Base-by-base conservation (phyloP, 2,113 vertebrate species). In the Paratilapia polleni region DNA sequence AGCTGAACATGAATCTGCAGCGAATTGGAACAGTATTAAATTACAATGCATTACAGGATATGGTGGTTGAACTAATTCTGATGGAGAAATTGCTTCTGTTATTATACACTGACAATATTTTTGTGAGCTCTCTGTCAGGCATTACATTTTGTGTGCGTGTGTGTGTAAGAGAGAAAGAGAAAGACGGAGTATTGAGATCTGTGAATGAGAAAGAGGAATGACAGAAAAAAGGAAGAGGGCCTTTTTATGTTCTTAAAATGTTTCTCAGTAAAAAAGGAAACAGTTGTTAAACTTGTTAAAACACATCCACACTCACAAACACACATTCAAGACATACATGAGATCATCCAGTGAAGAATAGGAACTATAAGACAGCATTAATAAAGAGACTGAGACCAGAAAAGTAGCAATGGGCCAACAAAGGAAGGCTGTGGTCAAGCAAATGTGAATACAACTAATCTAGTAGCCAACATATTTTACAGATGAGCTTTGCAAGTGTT, bases 61-160 rank as follows among this genome's bases (percentile, higher is more conserved):
- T 81, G 87, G 66, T 90, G 88, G 85, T 79, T 92, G 89, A 90
- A 82, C 87, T 90, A 89, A 92, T 92, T 85, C 91, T 81, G 88
- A 83, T 80, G 80, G 88, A 79, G 82, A 87, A 90, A 90, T 83
- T 84, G 78, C 82, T 82, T 85, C 84, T 86, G 75, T 89, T 88
- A 84, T 84, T 73, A 73, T 79, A 88, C 83, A 82, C 88, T 82
- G 80, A 75, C 79, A 66, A 81, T 75, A 74, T 61, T 85, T 88
- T 81, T 57, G 62, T 31, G 62, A 84, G 76, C 47, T 49, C 57
- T 81, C 78, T 75, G 66, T 78, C 83, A 66, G 70, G n/a, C 61
- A 64, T 52, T 77, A 49, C 5, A 11, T 78, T 31, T 13, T 73
- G 59, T 80, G 38, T 76, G 15, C 43, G 61, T 31, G 26, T 74